Conservation (phyloP, 2,113 vertebrate species). For the Rhynchomys soricoides region DNA sequence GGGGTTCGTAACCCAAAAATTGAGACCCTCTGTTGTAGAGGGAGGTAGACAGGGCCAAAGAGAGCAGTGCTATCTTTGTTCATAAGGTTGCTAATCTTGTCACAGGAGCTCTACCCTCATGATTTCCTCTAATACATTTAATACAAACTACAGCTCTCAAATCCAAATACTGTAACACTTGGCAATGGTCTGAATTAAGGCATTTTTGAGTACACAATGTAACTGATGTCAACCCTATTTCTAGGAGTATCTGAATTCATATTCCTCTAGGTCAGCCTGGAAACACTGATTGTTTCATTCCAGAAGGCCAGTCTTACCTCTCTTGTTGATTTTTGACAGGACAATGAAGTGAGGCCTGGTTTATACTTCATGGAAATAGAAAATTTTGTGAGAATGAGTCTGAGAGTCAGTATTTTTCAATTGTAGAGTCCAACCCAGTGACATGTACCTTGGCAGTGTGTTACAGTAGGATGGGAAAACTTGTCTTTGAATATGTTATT, state of each 20-base stretch:
- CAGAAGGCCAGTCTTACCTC: neutral
- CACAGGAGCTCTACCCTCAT: neutral
- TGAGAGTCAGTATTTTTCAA: neutral
- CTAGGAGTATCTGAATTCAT: neutral
- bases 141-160: neutral
- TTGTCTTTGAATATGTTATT: neutral
- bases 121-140: neutral
- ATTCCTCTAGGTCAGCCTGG: neutral
- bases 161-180: neutral
- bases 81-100: neutral
- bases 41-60: rapidly evolving
- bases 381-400: neutral
- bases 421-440: neutral
- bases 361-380: neutral
- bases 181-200: neutral
- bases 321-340: neutral
- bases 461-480: too few relatives aligned
- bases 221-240: neutral
- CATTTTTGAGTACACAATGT: neutral
- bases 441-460: neutral
- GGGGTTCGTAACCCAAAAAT: neutral
- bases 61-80: neutral
- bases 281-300: neutral
- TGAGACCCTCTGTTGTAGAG: neutral
- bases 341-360: neutral